Conservation (phyloP, 2,888 invertebrate species). For the Latheticus oryzae region DNA sequence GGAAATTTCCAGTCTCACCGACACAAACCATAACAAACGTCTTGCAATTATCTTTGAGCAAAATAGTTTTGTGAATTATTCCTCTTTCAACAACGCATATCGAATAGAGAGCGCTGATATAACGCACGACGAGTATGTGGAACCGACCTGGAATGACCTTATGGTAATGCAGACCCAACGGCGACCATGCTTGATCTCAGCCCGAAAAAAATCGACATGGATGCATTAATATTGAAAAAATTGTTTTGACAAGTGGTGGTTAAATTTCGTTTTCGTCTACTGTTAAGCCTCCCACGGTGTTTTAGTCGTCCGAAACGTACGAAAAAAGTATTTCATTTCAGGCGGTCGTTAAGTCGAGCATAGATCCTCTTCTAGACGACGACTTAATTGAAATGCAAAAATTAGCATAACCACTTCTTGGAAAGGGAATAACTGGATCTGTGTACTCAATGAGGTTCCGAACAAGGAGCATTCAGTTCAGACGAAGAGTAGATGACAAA, state of each 20-base stretch:
- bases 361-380: conserved; percentile 16
- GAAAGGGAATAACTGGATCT: conserved; percentile 23
- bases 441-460: conserved; percentile 10
- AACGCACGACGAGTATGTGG: conserved; percentile 14
- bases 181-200: conserved; percentile 41
- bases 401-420: conserved; percentile 29
- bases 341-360: conserved; percentile 9
- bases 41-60: conserved; percentile 2
- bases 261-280: too few relatives aligned
- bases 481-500: too few relatives aligned
- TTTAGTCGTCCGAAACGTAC: too few relatives aligned
- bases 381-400: conserved; percentile 29
- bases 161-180: conserved; percentile 48
- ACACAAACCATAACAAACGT: neutral
- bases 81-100: conserved; percentile 4
- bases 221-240: too few relatives aligned
- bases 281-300: too few relatives aligned
- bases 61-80: conserved; percentile 10
- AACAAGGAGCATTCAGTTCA: neutral
- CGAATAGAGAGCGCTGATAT: conserved; percentile 8
- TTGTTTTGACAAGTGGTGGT: conserved; percentile 32
- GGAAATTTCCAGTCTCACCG: conserved; percentile 1
- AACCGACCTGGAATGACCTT: conserved; percentile 49
- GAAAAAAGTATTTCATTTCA: conserved; percentile 7
- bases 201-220: neutral